Evolutionary conservation across 2,113 vertebrate species (phyloP).

Genomic region (Kryptolebias marmoratus): DNA sequence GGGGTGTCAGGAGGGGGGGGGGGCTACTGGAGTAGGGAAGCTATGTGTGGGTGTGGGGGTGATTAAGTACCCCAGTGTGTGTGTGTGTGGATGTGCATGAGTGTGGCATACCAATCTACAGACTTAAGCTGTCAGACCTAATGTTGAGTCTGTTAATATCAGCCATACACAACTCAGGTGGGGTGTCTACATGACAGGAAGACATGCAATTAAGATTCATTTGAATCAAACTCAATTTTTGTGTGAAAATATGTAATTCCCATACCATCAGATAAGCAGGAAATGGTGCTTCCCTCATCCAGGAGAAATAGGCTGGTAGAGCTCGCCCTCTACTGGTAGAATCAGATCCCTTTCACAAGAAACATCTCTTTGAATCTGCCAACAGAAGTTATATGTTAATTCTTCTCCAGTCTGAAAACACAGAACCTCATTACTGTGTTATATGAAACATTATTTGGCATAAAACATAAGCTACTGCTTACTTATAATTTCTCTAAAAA

Average conservation of each 20-base stretch:
- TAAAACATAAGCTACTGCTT: no score
- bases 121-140: not conserved
- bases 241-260: not conserved
- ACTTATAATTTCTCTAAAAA: no score
- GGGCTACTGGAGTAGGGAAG: slow-evolving; percentile 21
- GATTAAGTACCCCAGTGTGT: slow-evolving; percentile 1
- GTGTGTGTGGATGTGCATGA: slow-evolving; percentile 5
- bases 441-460: no score
- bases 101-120: slow-evolving; percentile 6
- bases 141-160: slow-evolving; percentile 3
- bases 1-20: slow-evolving; percentile 38
- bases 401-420: not conserved
- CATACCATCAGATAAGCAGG: slow-evolving; percentile 4
- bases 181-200: not conserved
- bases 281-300: not conserved
- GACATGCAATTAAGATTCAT: not conserved
- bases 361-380: no score
- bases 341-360: not conserved
- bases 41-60: not conserved
- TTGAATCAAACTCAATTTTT: not conserved
- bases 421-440: no score
- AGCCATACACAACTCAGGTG: not conserved
- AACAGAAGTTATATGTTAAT: not conserved
- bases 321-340: slow-evolving; percentile 56
- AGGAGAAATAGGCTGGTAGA: slow-evolving; percentile 7